Percentiles rank a stretch among this genome's conserved stretches.
phyloP scores from a whole-genome alignment of 2,888 invertebrate genomes.

The Silvanus unidentatus region DNA sequence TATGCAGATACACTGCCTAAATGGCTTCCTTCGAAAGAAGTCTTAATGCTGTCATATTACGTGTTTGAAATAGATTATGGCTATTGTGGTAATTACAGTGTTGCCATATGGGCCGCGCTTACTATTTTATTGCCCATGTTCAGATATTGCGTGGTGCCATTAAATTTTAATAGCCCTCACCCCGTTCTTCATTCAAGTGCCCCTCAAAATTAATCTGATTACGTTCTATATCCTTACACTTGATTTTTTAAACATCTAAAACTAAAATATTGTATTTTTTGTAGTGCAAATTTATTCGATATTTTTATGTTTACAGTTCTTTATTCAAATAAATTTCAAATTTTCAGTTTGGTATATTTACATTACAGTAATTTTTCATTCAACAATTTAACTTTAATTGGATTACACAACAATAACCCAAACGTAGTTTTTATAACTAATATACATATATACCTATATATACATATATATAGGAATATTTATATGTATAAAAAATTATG shows the following conservation, averaged over 20 bases:
- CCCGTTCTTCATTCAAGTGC: constrained; percentile 18
- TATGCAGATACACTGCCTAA: constrained; percentile 43
- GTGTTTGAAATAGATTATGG: constrained; percentile 48
- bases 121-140: constrained; percentile 28
- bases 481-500: no score
- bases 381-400: no score
- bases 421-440: no score
- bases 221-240: constrained; percentile 12
- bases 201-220: constrained; percentile 15
- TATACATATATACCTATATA: no score
- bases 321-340: no score
- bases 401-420: no score
- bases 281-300: no score
- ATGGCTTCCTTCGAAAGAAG: constrained; percentile 44
- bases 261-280: no score
- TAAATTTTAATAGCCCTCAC: constrained; percentile 34
- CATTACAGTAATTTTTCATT: no score
- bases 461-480: no score
- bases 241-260: constrained; percentile 19
- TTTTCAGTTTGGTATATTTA: no score
- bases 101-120: constrained; percentile 41
- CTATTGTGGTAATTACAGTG: constrained; percentile 45
- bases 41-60: constrained; percentile 47
- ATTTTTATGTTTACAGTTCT: no score
- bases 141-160: constrained; percentile 38